Conservation (phyloP, 2,888 invertebrate species). For the Acleris emargana region DNA sequence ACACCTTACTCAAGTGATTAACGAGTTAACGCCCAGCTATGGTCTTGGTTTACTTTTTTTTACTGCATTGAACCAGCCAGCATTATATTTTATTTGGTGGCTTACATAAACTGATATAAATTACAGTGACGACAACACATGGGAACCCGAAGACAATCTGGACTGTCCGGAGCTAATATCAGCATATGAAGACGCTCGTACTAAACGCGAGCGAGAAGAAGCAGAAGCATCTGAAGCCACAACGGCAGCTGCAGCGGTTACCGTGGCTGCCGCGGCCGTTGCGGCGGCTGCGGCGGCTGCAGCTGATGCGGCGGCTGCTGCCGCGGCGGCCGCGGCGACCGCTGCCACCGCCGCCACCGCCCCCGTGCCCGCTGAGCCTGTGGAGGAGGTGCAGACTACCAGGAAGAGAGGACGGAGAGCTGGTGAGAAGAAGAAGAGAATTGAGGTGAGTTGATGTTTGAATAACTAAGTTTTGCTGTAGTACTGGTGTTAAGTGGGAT, state of each 20-base stretch:
- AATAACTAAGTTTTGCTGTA: neutral
- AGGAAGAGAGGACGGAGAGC: conserved; percentile 28
- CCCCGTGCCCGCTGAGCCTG: conserved; percentile 51
- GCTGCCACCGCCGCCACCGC: conserved; percentile 50
- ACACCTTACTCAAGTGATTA: no score
- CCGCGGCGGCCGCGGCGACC: conserved; percentile 55
- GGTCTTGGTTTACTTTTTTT: no score
- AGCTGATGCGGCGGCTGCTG: conserved; percentile 46
- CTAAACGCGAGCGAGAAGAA: conserved; percentile 68
- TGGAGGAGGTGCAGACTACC: conserved; percentile 56
- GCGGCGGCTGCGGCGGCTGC: no score
- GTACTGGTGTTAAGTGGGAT: no score
- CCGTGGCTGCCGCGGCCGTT: conserved; percentile 37
- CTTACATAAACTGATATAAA: neutral
- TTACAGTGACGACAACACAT: conserved; percentile 88
- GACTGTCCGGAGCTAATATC: conserved; percentile 90
- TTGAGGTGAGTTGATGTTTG: conserved; percentile 34
- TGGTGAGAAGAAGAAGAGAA: conserved; percentile 38
- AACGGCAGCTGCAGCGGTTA: conserved; percentile 41
- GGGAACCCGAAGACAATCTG: conserved; percentile 92
- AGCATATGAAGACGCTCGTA: conserved; percentile 87
- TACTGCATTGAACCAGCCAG: no score
- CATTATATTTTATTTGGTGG: no score
- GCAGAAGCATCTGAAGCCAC: conserved; percentile 42
- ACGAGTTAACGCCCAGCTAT: no score